Evolutionary conservation across 30 jellyfish, hydroid and myxozoan genomes (phyloP), one percentile per base, ranked within the genome.

Genomic region (Pelagia noctiluca): DNA sequence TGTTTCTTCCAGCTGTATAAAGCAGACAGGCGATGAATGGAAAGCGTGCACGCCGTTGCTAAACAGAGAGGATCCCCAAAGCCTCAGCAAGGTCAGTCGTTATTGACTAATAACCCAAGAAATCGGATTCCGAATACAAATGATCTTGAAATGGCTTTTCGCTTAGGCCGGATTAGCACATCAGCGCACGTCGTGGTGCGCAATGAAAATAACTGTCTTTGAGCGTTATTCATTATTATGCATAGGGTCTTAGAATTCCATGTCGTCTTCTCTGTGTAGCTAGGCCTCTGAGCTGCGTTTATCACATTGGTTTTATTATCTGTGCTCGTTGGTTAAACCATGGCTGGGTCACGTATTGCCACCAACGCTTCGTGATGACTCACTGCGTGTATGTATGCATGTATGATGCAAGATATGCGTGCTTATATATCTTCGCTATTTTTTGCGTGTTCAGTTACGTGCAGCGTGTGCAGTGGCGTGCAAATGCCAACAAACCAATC

Each of bases 31-130:
- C 29, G 38, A 78, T 42, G 89, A 61, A 60, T 62, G 22, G 30
- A 31, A 75, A 42, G 42, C 65, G 65, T 35, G 63, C 74, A 29
- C 23, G 82, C n/a, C 24, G 72, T 61, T 37, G 26, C 35, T 62
- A 31, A 30, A 2, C 26, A 32, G 65, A 46, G n/a, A 26, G 26
- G 12, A 3, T 38, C 50, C 74, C 33, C 74, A 38, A 82, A 71
- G 71, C 78, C 76, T 61, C 28, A 82, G 36, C 80, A 86, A 82
- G 92, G 92, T 82, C 92, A 82, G 92, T 33, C 24, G 63, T 54
- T 67, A 18, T 42, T 69, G 61, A 32, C 47, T 3, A 21, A 64
- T 80, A 66, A 80, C 67, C 90, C 82, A 48, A 80, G 90, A 80
- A 80, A 74, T 46, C 79, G 74, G 61, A 34, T 64, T 31, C 66